These are phyloP conservation scores for Exocentrus adspersus DNA, from an alignment of 2,888 invertebrate genomes.

Conservation along the genomic window DNA sequence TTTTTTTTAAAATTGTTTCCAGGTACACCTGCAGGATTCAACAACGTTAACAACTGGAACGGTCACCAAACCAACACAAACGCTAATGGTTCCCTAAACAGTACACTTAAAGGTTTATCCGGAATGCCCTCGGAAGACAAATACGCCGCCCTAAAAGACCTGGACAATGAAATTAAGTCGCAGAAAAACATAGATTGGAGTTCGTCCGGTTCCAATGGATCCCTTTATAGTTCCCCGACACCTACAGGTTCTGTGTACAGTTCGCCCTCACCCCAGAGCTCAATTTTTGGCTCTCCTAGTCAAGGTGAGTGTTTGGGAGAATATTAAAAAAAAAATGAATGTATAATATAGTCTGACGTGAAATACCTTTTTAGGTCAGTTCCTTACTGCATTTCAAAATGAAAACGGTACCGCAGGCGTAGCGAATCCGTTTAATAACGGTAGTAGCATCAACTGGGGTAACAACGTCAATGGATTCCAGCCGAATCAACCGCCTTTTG, in stretches of 20 bases:
- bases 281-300: constrained; percentile 63
- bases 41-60: constrained; percentile 42
- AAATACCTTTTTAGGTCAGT: constrained; percentile 56
- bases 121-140: constrained; percentile 77
- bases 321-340: too few species aligned
- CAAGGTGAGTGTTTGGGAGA: constrained; percentile 59
- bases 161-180: constrained; percentile 79
- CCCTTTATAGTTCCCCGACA: constrained; percentile 60
- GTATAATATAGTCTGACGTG: too few species aligned
- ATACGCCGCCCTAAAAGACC: constrained; percentile 94
- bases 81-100: constrained; percentile 33
- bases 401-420: constrained; percentile 42
- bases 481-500: constrained; percentile 42
- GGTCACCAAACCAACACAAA: constrained; percentile 29
- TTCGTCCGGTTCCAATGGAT: constrained; percentile 58
- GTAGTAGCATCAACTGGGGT: constrained; percentile 31
- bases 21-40: constrained; percentile 51
- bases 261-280: constrained; percentile 60
- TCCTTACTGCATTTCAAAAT: constrained; percentile 55
- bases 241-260: constrained; percentile 61
- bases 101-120: constrained; percentile 23
- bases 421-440: constrained; percentile 50
- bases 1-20: too few species aligned
- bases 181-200: constrained; percentile 61
- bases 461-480: constrained; percentile 41